Evolutionary conservation across 2,888 invertebrate species (phyloP).

Genomic region (Timandra comae): DNA sequence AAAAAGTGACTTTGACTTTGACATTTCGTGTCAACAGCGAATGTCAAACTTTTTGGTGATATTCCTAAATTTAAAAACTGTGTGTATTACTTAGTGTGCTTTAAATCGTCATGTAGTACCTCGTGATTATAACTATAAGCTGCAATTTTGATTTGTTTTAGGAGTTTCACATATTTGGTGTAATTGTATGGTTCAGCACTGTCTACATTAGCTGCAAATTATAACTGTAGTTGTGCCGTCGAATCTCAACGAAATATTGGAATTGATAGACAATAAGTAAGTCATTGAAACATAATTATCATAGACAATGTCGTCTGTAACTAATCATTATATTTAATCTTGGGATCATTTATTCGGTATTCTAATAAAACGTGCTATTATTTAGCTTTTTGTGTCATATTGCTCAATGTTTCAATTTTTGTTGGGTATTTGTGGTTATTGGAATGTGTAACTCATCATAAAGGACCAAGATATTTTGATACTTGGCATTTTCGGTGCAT

Average conservation of each 20-base stretch:
- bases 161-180: slow-evolving; percentile 23
- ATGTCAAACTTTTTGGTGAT: no score
- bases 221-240: slow-evolving; percentile 13
- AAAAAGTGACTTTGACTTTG: slow-evolving; percentile 20
- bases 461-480: no score
- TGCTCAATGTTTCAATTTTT: no score
- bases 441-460: no score
- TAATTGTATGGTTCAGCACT: slow-evolving; percentile 18
- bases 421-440: no score
- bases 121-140: slow-evolving; percentile 2
- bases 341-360: no score
- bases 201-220: slow-evolving; percentile 4
- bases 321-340: no score
- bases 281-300: not conserved
- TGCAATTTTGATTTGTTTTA: slow-evolving; percentile 23
- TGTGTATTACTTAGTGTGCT: not conserved
- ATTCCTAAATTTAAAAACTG: not conserved
- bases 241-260: slow-evolving; percentile 22
- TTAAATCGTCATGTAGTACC: not conserved
- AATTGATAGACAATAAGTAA: slow-evolving; percentile 8
- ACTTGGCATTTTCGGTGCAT: no score
- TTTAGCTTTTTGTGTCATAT: no score
- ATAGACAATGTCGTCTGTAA: no score
- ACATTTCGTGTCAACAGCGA: no score
- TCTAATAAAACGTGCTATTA: no score